phyloP scores from a whole-genome alignment of 1,140 invertebrate species.

The Microvelia longipes region DNA sequence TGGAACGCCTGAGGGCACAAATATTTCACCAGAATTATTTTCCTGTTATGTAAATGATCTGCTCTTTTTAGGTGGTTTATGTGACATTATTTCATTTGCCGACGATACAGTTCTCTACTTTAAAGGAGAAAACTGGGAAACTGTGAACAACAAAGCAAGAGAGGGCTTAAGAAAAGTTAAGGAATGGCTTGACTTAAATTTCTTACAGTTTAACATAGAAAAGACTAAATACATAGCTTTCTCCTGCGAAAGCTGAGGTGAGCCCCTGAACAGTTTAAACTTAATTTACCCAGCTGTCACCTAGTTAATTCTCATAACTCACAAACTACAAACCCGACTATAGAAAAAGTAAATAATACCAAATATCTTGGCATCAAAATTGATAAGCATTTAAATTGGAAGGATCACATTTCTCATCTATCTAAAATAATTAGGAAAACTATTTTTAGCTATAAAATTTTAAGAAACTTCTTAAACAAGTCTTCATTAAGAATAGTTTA shows the following conservation, averaged over 20 bases:
- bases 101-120: background rate
- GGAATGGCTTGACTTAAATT: background rate
- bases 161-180: background rate
- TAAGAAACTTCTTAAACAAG: background rate
- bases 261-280: background rate
- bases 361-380: background rate
- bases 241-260: background rate
- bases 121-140: background rate
- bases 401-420: background rate
- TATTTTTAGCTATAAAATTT: background rate
- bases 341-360: background rate
- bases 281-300: background rate
- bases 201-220: background rate
- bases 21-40: background rate
- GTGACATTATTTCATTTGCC: background rate
- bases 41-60: background rate
- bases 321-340: background rate
- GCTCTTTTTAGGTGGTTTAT: background rate
- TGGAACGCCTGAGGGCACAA: background rate
- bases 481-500: background rate
- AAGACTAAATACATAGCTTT: background rate
- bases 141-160: background rate
- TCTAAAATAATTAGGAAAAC: background rate
- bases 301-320: background rate
- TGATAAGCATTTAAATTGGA: background rate